A percentile compares a stretch with the other conserved stretches of the same genome.
These are phyloP conservation scores for Ceyx cyanopectus DNA, from an alignment of 2,113 vertebrate species.

Conservation along the genomic window DNA sequence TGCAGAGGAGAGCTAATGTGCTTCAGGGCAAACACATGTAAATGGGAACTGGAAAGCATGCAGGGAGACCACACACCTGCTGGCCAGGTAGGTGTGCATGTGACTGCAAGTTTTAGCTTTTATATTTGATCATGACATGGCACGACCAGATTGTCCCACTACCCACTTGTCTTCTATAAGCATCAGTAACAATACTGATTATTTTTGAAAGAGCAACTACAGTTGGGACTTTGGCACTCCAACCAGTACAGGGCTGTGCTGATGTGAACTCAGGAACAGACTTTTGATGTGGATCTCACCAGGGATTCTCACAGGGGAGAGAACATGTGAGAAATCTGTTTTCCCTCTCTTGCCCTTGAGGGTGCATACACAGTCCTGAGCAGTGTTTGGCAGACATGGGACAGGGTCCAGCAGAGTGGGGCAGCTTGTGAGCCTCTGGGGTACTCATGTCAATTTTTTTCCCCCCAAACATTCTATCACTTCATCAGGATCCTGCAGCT, in stretches of 20 bases:
- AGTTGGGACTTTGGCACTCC: not conserved
- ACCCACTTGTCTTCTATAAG: not conserved
- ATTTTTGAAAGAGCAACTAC: not conserved
- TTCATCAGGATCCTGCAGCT: not conserved
- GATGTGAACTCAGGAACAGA: too few species aligned
- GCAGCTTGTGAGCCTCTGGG: not conserved
- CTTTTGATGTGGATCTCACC: not conserved
- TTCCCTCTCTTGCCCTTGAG: not conserved
- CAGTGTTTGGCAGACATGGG: not conserved
- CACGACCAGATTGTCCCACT: not conserved
- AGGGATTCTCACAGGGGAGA: not conserved
- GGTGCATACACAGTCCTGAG: not conserved
- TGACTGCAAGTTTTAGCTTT: not conserved
- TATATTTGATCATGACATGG: not conserved
- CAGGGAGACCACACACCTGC: not conserved
- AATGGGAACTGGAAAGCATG: not conserved
- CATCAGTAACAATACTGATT: not conserved
- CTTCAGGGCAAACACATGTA: not conserved
- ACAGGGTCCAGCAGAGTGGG: not conserved
- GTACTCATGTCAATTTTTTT: not conserved
- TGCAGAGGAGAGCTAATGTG: not conserved
- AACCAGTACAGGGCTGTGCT: too few species aligned
- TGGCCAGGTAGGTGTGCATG: not conserved
- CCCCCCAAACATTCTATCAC: not conserved
- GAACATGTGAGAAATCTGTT: fast-evolving